A percentile compares a stretch with the other conserved stretches of the same genome.
Conservation (phyloP, 2,888 invertebrate species). For the Seladonia tumulorum region DNA sequence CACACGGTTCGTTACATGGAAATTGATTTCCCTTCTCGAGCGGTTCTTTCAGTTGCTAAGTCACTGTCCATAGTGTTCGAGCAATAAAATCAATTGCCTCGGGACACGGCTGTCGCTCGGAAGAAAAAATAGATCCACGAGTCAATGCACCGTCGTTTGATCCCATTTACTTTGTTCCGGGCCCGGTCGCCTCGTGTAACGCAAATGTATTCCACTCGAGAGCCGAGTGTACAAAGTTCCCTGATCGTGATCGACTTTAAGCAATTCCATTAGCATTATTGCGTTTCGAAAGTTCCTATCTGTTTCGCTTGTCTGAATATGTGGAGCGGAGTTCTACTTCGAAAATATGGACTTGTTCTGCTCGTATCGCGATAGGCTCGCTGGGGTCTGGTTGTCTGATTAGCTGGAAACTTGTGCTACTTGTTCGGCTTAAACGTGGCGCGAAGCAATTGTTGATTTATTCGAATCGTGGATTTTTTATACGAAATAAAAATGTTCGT, state of each 20-base stretch:
- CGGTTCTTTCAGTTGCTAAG: neutral
- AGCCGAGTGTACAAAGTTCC: neutral
- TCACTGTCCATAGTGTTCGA: neutral
- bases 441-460: no score
- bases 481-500: no score
- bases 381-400: no score
- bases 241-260: neutral
- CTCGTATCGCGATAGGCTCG: neutral
- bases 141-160: neutral
- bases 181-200: neutral
- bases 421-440: no score
- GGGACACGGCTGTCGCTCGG: neutral
- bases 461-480: no score
- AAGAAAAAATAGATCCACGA: neutral
- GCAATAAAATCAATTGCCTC: neutral
- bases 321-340: neutral
- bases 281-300: neutral
- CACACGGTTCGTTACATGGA: neutral
- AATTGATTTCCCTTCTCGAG: constrained; percentile 6
- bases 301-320: neutral
- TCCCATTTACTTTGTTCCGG: neutral
- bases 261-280: neutral
- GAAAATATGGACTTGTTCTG: neutral
- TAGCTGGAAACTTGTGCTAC: no score
- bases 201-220: neutral